Evolutionary conservation across 2,888 invertebrate genomes (phyloP).

Genomic region (Cosmia pyralina): DNA sequence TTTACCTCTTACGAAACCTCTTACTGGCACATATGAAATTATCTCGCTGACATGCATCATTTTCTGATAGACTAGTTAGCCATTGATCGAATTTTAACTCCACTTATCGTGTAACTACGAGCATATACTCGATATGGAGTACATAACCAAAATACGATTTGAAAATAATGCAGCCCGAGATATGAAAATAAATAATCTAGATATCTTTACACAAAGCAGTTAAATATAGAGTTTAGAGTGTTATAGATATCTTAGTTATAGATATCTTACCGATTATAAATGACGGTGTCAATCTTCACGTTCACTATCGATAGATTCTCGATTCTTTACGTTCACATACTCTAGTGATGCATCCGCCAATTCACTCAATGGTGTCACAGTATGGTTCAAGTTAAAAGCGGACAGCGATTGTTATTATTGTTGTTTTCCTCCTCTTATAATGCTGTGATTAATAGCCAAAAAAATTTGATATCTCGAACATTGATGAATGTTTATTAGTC

Average conservation of each 20-base stretch:
- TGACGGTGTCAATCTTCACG: constrained; percentile 43
- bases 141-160: neutral
- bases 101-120: neutral
- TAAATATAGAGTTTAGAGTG: neutral
- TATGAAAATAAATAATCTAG: neutral
- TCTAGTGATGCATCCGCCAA: constrained; percentile 68
- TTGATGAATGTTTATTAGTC: neutral
- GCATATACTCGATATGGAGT: too few relatives aligned
- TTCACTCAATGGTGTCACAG: constrained; percentile 48
- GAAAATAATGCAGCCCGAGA: neutral
- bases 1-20: constrained; percentile 67
- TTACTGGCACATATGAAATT: constrained; percentile 45
- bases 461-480: neutral
- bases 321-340: constrained; percentile 51
- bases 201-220: neutral
- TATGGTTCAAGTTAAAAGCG: constrained; percentile 33
- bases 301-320: constrained; percentile 28
- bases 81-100: neutral
- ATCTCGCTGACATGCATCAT: constrained; percentile 17
- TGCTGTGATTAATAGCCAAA: neutral
- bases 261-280: constrained; percentile 16
- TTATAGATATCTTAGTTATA: neutral
- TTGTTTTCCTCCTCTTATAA: neutral
- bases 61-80: neutral
- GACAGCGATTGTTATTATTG: neutral